Conservation (phyloP, 2,888 invertebrate genomes). For the Pollenia griseotomentosa region DNA sequence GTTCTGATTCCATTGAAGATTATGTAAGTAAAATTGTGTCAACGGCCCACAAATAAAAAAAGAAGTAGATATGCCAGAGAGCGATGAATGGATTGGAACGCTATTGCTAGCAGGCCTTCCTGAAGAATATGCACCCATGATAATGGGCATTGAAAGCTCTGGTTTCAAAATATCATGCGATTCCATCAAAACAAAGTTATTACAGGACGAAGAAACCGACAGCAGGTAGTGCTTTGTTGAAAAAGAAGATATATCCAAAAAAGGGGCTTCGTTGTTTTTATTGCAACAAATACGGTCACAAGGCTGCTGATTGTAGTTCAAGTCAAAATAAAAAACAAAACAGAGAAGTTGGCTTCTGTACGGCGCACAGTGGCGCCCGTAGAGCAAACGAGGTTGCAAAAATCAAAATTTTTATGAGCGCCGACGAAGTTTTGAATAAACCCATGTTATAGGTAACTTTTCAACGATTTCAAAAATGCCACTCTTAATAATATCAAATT, state of each 20-base stretch:
- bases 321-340: constrained; percentile 12
- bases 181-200: constrained; percentile 62
- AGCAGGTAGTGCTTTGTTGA: not conserved
- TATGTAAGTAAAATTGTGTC: constrained; percentile 48
- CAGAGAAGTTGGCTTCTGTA: constrained; percentile 28
- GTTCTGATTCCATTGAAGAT: constrained; percentile 25
- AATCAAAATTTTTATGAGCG: too few relatives aligned
- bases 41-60: constrained; percentile 35
- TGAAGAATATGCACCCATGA: constrained; percentile 53
- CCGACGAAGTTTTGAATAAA: too few relatives aligned
- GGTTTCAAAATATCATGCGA: constrained; percentile 45
- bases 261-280: constrained; percentile 43
- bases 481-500: too few relatives aligned
- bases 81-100: constrained; percentile 53
- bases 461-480: too few relatives aligned
- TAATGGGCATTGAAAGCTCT: constrained; percentile 65
- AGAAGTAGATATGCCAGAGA: constrained; percentile 6
- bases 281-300: constrained; percentile 33
- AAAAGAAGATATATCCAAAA: constrained; percentile 8
- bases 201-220: constrained; percentile 21
- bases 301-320: constrained; percentile 17
- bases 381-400: too few relatives aligned
- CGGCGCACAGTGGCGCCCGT: too few relatives aligned
- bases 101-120: constrained; percentile 55
- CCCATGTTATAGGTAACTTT: too few relatives aligned